Evolutionary conservation across 2,797 vertebrate genomes (phyloP), one percentile per base, ranked within the genome.

Genomic region (Rhinogobio ventralis): DNA sequence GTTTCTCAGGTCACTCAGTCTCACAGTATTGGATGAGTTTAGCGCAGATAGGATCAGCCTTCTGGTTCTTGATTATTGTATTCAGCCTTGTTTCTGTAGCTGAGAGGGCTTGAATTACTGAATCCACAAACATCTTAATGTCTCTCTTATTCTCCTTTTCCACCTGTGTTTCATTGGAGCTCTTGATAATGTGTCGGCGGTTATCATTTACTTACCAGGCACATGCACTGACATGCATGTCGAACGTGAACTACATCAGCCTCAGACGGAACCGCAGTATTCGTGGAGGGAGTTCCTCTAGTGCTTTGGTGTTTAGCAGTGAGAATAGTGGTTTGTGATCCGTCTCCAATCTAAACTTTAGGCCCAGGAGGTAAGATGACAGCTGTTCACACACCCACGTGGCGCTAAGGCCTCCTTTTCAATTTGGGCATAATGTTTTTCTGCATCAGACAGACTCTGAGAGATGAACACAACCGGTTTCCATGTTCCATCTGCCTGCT

Each of bases 361-460:
- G 13, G 7, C 39, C 39, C 11, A 46, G 10, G 23, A 72, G 25
- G 45, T 73, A 73, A 20, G 46, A 28, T 7, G 25, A 74, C 71
- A 51, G 45, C 28, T 0, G 3, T 84, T 82, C 10, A 71, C 75
- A 0, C 66, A 75, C 1, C 85, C 85, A 55, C 49, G 33, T 23
- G 17, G 53, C 4, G 1, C 30, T n/a, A 55, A 51, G 10, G 30
- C 49, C 49, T 75, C 46, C 33, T 86, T 90, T 23, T 89, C 86
- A 0, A 86, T 87, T 20, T 87, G 87, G 0, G 86, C 51, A 28
- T 88, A 86, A 6, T 84, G 49, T 86, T 81, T 85, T 42, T 89
- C 83, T 0, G 86, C 20, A 0, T 81, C 73, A 0, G 77, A 78
- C 17, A 89, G 5, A 0, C 81, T 51, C 67, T 57, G 86, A 0